Evolutionary conservation across 92 coral and sea anemone genomes (phyloP).

Genomic region (Plumapathes pennacea): DNA sequence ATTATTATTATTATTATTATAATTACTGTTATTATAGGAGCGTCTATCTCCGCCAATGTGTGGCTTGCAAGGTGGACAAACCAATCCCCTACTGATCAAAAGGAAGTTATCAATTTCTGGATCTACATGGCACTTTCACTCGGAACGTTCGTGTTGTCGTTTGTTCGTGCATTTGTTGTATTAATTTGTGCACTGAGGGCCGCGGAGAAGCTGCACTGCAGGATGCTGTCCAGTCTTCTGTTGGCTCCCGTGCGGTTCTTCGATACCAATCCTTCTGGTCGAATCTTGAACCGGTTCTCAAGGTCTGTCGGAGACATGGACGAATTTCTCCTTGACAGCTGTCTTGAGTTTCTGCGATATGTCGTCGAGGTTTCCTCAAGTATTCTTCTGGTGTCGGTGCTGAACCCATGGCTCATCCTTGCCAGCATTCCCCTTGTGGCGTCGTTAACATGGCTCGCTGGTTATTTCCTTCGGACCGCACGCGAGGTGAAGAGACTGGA

Average conservation of each 20-base stretch:
- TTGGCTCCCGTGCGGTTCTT: constrained; percentile 8
- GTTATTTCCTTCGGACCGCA: constrained; percentile 40
- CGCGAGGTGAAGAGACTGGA: constrained; percentile 45
- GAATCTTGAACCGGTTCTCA: constrained; percentile 24
- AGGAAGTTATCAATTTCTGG: too few relatives aligned
- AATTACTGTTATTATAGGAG: too few relatives aligned
- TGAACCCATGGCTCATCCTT: too few relatives aligned
- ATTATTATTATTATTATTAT: too few relatives aligned
- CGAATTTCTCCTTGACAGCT: neutral
- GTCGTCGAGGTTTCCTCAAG: too few relatives aligned
- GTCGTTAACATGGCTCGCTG: too few relatives aligned
- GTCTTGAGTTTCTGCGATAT: neutral
- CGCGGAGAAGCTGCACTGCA: constrained; percentile 20
- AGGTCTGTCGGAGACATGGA: constrained; percentile 20
- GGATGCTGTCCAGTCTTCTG: neutral
- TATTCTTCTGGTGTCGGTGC: too few relatives aligned
- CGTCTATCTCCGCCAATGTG: too few relatives aligned
- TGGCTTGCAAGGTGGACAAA: too few relatives aligned
- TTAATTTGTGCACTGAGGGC: constrained; percentile 1
- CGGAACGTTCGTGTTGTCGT: neutral
- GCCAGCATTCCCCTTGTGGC: too few relatives aligned
- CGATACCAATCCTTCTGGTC: constrained; percentile 18
- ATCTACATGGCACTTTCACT: neutral
- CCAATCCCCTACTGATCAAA: too few relatives aligned
- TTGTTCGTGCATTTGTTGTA: neutral